Evolutionary conservation across 2,797 vertebrate genomes (phyloP).

Genomic region (Channa striata): DNA sequence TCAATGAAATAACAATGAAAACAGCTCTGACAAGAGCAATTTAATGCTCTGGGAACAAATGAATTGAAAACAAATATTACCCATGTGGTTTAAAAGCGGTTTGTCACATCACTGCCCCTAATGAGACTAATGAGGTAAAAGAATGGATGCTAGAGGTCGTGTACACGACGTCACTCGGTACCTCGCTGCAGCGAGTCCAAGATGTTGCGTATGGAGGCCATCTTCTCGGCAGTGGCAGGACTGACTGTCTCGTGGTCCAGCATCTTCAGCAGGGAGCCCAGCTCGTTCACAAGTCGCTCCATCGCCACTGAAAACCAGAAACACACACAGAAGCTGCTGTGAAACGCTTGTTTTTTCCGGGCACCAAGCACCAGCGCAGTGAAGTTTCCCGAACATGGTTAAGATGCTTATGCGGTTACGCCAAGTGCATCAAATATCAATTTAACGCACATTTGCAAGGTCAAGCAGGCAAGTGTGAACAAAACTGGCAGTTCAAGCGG

Average conservation of each 20-base stretch:
- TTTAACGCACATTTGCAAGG: slow-evolving; percentile 11
- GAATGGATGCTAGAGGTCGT: too few species aligned
- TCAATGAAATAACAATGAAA: slow-evolving; percentile 1
- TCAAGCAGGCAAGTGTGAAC: slow-evolving; percentile 13
- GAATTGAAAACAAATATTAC: not conserved
- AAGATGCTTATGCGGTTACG: slow-evolving; percentile 37
- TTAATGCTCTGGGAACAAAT: not conserved
- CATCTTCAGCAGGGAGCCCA: slow-evolving; percentile 91
- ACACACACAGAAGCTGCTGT: not conserved
- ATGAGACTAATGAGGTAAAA: too few species aligned
- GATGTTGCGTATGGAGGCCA: slow-evolving; percentile 90
- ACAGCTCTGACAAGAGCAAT: not conserved
- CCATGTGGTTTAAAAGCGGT: too few species aligned
- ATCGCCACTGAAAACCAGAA: slow-evolving; percentile 80
- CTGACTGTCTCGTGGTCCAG: slow-evolving; percentile 95
- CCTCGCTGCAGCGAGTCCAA: slow-evolving; percentile 91
- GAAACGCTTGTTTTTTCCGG: too few species aligned
- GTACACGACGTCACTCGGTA: slow-evolving; percentile 39
- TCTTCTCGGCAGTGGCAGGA: slow-evolving; percentile 91
- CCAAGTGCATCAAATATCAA: slow-evolving; percentile 33
- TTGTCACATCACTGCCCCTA: too few species aligned
- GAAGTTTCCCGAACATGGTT: slow-evolving; percentile 13
- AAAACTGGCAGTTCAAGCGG: slow-evolving; percentile 31
- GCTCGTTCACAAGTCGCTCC: slow-evolving; percentile 94
- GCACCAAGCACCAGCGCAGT: not conserved